A percentile compares a stretch with the other conserved stretches of the same genome.
These are phyloP conservation scores for Parotocinclus haroldoi DNA, from an alignment of 2,797 vertebrate species.

Conservation along the genomic window DNA sequence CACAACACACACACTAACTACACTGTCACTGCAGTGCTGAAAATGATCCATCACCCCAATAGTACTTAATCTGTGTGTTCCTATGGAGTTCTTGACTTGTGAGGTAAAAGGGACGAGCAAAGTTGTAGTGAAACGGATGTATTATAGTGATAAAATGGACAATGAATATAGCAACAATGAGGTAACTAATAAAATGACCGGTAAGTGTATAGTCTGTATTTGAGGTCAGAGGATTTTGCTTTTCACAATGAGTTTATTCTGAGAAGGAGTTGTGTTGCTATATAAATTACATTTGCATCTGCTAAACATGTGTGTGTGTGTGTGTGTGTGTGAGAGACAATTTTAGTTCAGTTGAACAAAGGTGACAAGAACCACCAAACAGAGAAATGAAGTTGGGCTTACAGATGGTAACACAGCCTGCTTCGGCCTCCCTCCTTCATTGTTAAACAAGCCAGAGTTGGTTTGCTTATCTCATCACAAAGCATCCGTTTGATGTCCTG, in stretches of 20 bases:
- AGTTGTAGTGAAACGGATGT: no score
- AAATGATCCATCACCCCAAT: no score
- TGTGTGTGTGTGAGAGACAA: constrained; percentile 10
- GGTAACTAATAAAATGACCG: no score
- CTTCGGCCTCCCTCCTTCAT: constrained; percentile 22
- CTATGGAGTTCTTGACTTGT: no score
- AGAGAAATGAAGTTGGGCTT: constrained; percentile 36
- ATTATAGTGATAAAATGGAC: no score
- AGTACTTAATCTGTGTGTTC: no score
- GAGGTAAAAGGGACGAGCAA: no score
- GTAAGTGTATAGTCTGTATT: no score
- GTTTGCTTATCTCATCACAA: constrained; percentile 63
- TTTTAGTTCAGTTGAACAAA: constrained; percentile 17
- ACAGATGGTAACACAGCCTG: constrained; percentile 20
- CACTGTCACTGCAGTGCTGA: no score
- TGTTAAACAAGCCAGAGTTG: constrained; percentile 58
- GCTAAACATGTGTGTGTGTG: constrained; percentile 50
- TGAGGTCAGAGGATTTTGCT: constrained; percentile 55
- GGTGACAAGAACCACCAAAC: constrained; percentile 38
- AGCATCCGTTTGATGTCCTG: constrained; percentile 61
- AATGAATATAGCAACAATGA: no score
- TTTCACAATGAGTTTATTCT: constrained; percentile 41
- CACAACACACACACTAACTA: no score
- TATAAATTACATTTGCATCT: constrained; percentile 62
- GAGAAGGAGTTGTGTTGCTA: constrained; percentile 48